A percentile compares a stretch with the other conserved stretches of the same genome.
phyloP scores from a whole-genome alignment of 2,888 invertebrate species.

The Thera obeliscata region DNA sequence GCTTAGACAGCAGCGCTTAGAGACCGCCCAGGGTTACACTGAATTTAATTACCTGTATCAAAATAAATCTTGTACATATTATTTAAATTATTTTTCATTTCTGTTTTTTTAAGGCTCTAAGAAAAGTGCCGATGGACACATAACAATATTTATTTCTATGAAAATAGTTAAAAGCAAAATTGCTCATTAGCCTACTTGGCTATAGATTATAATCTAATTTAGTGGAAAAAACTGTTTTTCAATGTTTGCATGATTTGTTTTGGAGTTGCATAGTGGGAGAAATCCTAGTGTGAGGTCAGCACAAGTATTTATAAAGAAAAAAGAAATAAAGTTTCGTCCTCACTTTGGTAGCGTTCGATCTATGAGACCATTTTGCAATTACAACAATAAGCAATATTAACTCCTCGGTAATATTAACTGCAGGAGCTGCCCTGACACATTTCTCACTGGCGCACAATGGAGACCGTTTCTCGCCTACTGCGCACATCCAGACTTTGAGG shows the following conservation, averaged over 20 bases:
- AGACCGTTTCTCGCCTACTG: conserved; percentile 45
- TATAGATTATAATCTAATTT: no score
- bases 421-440: conserved; percentile 59
- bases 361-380: not conserved
- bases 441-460: conserved; percentile 60
- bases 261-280: not conserved
- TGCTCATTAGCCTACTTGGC: no score
- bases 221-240: not conserved
- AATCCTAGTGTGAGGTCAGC: no score
- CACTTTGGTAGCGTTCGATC: not conserved
- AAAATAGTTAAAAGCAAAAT: no score
- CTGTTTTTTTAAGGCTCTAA: no score
- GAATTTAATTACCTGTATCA: conserved; percentile 29
- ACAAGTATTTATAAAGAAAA: no score
- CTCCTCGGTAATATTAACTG: conserved; percentile 55
- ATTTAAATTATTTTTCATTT: not conserved
- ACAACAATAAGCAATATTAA: conserved; percentile 58
- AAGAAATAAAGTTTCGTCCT: not conserved
- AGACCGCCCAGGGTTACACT: conserved; percentile 47
- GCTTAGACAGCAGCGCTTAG: conserved; percentile 31
- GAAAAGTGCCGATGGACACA: no score
- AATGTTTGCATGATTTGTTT: not conserved
- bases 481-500: conserved; percentile 31
- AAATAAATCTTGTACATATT: conserved; percentile 14
- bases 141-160: no score